These are phyloP conservation scores for Monodelphis domestica DNA, from an alignment of 2,797 vertebrate genomes.

Conservation along the genomic window DNA sequence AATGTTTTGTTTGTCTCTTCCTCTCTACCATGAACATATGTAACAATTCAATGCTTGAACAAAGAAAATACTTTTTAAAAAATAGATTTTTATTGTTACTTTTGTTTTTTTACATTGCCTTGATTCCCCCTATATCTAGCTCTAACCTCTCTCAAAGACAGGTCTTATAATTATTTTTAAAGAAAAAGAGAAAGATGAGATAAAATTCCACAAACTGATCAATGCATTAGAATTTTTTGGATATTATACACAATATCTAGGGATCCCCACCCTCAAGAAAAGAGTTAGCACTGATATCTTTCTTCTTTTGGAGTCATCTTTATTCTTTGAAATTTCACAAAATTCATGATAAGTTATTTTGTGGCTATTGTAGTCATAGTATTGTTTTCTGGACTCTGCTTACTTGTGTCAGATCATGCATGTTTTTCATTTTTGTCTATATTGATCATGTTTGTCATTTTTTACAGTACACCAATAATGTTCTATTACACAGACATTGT, in stretches of 20 bases:
- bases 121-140: neutral
- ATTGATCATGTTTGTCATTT: neutral
- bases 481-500: neutral
- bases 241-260: neutral
- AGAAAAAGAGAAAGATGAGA: neutral
- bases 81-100: neutral
- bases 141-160: neutral
- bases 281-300: neutral
- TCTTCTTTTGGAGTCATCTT: neutral
- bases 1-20: neutral
- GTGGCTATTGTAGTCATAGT: neutral
- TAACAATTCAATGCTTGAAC: neutral
- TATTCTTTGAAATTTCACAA: neutral
- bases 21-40: neutral
- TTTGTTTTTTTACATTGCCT: neutral
- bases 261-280: neutral
- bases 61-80: neutral
- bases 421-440: neutral
- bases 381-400: neutral
- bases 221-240: neutral
- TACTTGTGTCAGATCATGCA: neutral
- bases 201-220: neutral
- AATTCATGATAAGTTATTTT: neutral
- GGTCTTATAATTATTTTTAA: neutral
- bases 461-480: too few relatives aligned